Evolutionary conservation across 2,113 vertebrate genomes (phyloP).

Genomic region (Cavia porcellus): DNA sequence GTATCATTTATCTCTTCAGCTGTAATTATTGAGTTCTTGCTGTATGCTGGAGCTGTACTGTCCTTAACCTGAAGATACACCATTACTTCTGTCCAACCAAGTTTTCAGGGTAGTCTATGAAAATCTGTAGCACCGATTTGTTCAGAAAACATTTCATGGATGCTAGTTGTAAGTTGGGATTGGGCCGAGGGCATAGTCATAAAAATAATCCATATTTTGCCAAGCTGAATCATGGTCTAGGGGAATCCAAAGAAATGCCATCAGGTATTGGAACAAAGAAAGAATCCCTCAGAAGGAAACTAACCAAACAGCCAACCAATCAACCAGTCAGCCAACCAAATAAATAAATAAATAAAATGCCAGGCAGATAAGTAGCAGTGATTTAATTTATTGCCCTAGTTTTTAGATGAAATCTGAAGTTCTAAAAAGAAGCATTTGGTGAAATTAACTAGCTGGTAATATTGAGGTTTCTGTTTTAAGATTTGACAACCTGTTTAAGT

Average conservation of each 20-base stretch:
- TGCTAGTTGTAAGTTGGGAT: neutral
- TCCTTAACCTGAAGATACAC: neutral
- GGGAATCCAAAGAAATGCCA: neutral
- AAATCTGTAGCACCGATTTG: neutral
- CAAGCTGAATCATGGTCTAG: neutral
- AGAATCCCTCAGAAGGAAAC: neutral
- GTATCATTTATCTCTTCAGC: neutral
- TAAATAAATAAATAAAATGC: neutral
- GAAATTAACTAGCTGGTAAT: slow-evolving; percentile 18
- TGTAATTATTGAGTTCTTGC: neutral
- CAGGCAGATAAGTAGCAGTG: neutral
- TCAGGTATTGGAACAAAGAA: neutral
- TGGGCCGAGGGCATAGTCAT: neutral
- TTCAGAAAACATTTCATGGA: neutral
- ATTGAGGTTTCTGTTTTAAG: slow-evolving; percentile 15
- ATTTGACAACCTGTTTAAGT: neutral
- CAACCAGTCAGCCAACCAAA: neutral
- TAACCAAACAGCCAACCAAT: neutral
- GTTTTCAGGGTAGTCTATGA: neutral
- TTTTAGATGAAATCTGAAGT: neutral
- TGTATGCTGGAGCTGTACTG: neutral
- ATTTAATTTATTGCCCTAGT: neutral
- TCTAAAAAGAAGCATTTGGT: neutral
- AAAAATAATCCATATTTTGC: neutral
- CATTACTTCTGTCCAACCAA: neutral